Conservation (phyloP, 2,888 invertebrate genomes). For the Trichogramma dendrolimi region DNA sequence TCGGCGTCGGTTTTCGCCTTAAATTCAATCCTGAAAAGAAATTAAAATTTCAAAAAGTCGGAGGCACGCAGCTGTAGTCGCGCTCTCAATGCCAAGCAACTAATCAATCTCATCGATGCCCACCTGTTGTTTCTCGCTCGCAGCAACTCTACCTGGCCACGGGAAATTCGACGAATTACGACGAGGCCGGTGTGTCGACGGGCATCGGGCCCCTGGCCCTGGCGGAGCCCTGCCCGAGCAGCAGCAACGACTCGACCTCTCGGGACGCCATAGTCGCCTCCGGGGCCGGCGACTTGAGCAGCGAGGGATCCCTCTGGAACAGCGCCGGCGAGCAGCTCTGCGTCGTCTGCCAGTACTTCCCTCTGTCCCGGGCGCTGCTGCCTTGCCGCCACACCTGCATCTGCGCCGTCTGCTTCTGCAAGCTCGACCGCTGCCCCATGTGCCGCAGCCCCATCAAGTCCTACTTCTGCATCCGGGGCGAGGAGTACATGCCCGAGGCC, state of each 20-base stretch:
- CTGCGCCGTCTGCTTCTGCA: slow-evolving; percentile 75
- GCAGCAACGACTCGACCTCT: slow-evolving; percentile 40
- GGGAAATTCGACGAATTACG: slow-evolving; percentile 60
- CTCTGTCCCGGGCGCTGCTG: slow-evolving; percentile 72
- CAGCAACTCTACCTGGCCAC: slow-evolving; percentile 76
- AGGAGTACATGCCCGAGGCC: slow-evolving; percentile 64
- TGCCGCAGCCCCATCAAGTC: slow-evolving; percentile 78
- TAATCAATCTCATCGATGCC: too few relatives aligned
- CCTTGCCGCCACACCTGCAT: slow-evolving; percentile 84
- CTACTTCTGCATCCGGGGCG: slow-evolving; percentile 78
- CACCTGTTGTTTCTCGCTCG: slow-evolving; percentile 31
- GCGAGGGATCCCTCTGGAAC: slow-evolving; percentile 57
- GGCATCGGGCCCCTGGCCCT: slow-evolving; percentile 47
- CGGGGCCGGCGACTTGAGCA: slow-evolving; percentile 46
- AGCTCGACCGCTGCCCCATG: slow-evolving; percentile 81
- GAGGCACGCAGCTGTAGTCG: too few relatives aligned
- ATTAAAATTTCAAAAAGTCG: too few relatives aligned
- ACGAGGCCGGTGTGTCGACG: slow-evolving; percentile 53
- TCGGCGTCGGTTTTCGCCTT: too few relatives aligned
- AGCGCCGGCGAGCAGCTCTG: slow-evolving; percentile 64
- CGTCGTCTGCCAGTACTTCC: slow-evolving; percentile 78
- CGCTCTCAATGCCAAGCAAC: too few relatives aligned
- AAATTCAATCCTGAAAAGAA: too few relatives aligned
- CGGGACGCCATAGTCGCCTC: slow-evolving; percentile 47
- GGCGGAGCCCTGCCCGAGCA: slow-evolving; percentile 57